These are phyloP conservation scores for Steinernema hermaphroditum DNA, from an alignment of 2,888 invertebrate species.

Conservation along the genomic window DNA sequence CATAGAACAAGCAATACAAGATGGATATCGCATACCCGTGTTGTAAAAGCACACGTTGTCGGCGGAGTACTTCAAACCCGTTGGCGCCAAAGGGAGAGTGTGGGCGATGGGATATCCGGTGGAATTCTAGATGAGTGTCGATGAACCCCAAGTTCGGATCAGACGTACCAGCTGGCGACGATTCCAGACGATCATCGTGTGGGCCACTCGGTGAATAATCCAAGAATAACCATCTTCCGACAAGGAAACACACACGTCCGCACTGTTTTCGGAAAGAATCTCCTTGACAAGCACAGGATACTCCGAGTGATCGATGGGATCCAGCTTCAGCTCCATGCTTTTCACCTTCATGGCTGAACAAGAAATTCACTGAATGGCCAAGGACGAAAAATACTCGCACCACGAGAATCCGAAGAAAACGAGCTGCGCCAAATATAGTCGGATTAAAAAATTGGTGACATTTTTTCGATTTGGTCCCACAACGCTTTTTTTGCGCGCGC, in stretches of 20 bases:
- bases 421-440: too few species aligned
- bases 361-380: too few species aligned
- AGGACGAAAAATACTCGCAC: too few species aligned
- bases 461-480: too few species aligned
- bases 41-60: conserved; percentile 42
- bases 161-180: neutral
- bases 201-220: neutral
- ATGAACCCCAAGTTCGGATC: neutral
- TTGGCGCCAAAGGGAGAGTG: conserved; percentile 40
- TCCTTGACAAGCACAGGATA: conserved; percentile 2
- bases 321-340: neutral
- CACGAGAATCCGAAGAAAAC: too few species aligned
- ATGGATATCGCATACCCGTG: too few species aligned
- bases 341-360: neutral
- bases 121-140: neutral
- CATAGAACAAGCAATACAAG: too few species aligned
- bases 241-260: neutral
- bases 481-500: too few species aligned
- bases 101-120: conserved; percentile 36
- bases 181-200: neutral
- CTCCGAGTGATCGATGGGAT: neutral
- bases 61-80: conserved; percentile 45
- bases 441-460: too few species aligned
- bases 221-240: neutral
- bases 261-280: neutral